phyloP scores from a whole-genome alignment of 2,888 invertebrate species.

The Bellardia bayeri region DNA sequence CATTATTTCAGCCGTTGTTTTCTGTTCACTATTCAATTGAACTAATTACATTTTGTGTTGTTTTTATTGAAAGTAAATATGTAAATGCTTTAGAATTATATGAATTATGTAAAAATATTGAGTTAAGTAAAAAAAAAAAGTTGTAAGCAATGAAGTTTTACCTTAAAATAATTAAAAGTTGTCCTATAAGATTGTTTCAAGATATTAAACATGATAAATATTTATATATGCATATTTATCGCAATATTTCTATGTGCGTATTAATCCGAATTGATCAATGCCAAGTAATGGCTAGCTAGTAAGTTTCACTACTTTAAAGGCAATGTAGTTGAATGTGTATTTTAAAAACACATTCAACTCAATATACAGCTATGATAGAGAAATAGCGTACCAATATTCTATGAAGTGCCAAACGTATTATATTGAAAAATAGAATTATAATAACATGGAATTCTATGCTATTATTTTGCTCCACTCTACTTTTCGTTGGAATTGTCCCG shows the following conservation, averaged over 20 bases:
- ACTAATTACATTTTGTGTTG: conserved; percentile 16
- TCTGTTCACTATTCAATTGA: neutral
- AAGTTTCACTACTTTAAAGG: too few relatives aligned
- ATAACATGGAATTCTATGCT: too few relatives aligned
- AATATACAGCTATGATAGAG: too few relatives aligned
- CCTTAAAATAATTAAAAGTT: neutral
- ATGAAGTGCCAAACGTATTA: too few relatives aligned
- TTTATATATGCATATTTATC: too few relatives aligned
- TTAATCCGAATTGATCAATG: neutral
- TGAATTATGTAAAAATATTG: conserved; percentile 14
- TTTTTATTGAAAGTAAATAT: neutral
- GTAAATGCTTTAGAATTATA: conserved; percentile 6
- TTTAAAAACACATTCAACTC: too few relatives aligned
- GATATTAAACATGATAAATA: conserved; percentile 26
- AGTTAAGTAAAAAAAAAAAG: neutral
- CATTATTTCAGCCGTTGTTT: conserved; percentile 26
- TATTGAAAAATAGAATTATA: too few relatives aligned
- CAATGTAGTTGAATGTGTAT: too few relatives aligned
- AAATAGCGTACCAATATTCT: too few relatives aligned
- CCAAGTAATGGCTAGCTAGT: neutral
- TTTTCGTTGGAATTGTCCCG: too few relatives aligned
- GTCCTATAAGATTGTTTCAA: conserved; percentile 28
- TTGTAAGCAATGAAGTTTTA: conserved; percentile 26
- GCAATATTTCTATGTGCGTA: too few relatives aligned
- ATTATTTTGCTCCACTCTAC: too few relatives aligned